A percentile compares a stretch with the other conserved stretches of the same genome.
Conservation (phyloP, 2,888 invertebrate genomes). For the Ceratothoa steindachneri region DNA sequence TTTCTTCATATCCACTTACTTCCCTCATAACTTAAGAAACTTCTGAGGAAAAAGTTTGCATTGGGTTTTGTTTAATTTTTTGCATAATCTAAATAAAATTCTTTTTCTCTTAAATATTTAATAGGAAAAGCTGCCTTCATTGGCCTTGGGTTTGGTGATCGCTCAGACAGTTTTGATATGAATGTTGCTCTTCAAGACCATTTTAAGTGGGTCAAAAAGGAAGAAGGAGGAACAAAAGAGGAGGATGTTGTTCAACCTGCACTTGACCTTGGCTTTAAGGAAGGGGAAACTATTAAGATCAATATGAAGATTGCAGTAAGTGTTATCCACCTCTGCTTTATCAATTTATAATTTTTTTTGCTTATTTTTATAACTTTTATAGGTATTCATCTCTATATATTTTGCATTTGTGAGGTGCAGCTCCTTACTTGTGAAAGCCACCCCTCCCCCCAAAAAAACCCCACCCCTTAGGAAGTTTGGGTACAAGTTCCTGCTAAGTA, state of each 20-base stretch:
- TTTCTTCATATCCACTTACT: too few relatives aligned
- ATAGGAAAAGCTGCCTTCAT: slow-evolving; percentile 74
- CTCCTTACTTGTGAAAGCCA: not conserved
- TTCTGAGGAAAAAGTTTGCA: too few relatives aligned
- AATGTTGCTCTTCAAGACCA: slow-evolving; percentile 98
- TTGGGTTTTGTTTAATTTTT: too few relatives aligned
- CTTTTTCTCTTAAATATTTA: too few relatives aligned
- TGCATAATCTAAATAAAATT: too few relatives aligned
- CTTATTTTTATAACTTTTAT: not conserved
- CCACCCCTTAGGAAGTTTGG: too few relatives aligned
- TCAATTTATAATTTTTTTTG: not conserved
- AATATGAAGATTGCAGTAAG: slow-evolving; percentile 92
- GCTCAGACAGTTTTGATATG: slow-evolving; percentile 97
- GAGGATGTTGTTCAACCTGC: slow-evolving; percentile 58
- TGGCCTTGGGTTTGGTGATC: slow-evolving; percentile 93
- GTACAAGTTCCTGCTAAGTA: too few relatives aligned
- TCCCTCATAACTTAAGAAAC: too few relatives aligned
- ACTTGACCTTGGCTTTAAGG: slow-evolving; percentile 94
- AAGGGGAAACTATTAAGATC: slow-evolving; percentile 98
- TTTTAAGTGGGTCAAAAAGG: slow-evolving; percentile 87
- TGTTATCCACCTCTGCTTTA: too few relatives aligned
- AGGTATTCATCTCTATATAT: too few relatives aligned
- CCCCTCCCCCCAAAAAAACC: too few relatives aligned
- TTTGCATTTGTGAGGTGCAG: not conserved
- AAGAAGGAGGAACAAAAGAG: slow-evolving; percentile 74